Conservation (phyloP, 2,888 invertebrate genomes). For the Drosophila mulleri region DNA sequence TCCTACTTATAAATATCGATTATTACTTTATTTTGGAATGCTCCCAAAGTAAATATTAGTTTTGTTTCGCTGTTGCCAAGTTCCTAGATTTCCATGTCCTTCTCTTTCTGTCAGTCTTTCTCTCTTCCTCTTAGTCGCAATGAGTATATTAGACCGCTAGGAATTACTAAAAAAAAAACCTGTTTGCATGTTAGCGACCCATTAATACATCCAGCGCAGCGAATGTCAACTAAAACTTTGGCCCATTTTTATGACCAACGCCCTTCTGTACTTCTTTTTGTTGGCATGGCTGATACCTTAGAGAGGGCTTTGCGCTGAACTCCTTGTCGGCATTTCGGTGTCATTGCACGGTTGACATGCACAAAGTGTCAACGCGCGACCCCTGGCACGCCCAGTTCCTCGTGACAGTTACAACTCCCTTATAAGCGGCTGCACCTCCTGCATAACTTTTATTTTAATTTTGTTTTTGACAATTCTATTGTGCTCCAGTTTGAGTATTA, state of each 20-base stretch:
- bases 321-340: conserved; percentile 56
- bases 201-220: conserved; percentile 57
- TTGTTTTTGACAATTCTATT: conserved; percentile 50
- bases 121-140: not conserved
- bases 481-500: conserved; percentile 29
- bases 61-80: conserved; percentile 2
- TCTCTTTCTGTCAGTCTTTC: not conserved
- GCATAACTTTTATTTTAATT: conserved; percentile 1
- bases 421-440: conserved; percentile 7
- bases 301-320: conserved; percentile 43
- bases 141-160: conserved; percentile 20
- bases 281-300: conserved; percentile 56
- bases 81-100: not conserved
- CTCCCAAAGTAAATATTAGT: not conserved
- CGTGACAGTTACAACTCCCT: conserved; percentile 12
- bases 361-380: conserved; percentile 63
- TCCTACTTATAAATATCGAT: not conserved
- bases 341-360: conserved; percentile 72
- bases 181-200: conserved; percentile 60
- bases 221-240: conserved; percentile 58
- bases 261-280: not conserved
- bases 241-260: conserved; percentile 60
- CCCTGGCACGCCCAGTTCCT: conserved; percentile 44
- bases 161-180: conserved; percentile 24
- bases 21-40: not conserved